Base-by-base conservation (phyloP, 2,888 invertebrate species). In the Melieria picta region DNA sequence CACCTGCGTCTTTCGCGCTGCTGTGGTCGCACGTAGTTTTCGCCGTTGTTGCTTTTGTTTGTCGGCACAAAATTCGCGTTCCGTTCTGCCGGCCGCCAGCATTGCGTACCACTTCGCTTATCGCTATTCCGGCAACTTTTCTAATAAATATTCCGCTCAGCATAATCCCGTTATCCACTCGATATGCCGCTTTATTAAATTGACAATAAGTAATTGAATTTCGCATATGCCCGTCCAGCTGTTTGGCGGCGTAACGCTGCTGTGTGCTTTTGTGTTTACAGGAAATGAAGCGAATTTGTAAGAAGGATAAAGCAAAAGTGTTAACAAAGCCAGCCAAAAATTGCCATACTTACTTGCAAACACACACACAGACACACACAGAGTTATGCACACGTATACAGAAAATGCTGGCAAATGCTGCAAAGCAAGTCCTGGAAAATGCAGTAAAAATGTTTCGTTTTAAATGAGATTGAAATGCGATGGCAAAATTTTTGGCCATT, bases 141-240 rank as follows among this genome's bases (percentile, higher is more conserved):
- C 72, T 72, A 72, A 72, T 72, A 72, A 72, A 68, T 72, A 72
- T 72, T 64, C 72, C 10, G 56, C 63, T 16, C 72, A 72, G 63
- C 68, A 64, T 73, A 73, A 71, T 73, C 65, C 65, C 47, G 48
- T 73, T 71, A 71, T 69, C 65, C 65, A 73, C 73, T 73, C 68
- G 69, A 68, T 68, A 68, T 68, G 71, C 45, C 61, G 62, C 55
- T 71, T 73, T 71, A 73, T 73, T 67, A 71, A 66, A 73, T 71
- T 71, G 73, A 71, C 63, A 61, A 73, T 71, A 71, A 68, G 71
- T 73, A 73, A 71, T 73, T 71, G 68, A 73, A 71, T 73, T 73
- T 73, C 47, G 52, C 9, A 16, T 45, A 13, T 7, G 11, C 13
- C n/a, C 11, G n/a, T 30, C 42, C 11, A 7, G 7, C 64, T n/a